Evolutionary conservation across 2,113 vertebrate genomes (phyloP).

Genomic region (Pagrus major): DNA sequence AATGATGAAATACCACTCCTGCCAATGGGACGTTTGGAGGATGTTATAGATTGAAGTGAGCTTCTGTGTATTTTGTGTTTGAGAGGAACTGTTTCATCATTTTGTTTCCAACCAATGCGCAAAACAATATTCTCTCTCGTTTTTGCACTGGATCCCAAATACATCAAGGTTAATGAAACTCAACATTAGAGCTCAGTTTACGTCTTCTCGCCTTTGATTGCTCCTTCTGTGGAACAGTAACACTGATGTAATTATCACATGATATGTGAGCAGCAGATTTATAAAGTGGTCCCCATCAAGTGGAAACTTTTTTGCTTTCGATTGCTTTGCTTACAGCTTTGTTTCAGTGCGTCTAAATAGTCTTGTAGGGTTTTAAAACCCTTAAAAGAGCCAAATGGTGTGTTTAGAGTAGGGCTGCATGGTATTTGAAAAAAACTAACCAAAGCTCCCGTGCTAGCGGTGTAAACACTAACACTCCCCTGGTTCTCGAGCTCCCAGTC

Average conservation of each 20-base stretch:
- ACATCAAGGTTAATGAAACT: background rate
- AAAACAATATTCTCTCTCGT: background rate
- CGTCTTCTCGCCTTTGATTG: background rate
- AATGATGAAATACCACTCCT: conserved; percentile 27
- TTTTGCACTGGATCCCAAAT: background rate
- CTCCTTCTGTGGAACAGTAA: background rate
- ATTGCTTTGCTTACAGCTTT: background rate
- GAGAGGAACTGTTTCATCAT: background rate
- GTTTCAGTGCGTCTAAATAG: background rate
- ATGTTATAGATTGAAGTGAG: conserved; percentile 13
- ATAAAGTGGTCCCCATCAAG: background rate
- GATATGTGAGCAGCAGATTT: background rate
- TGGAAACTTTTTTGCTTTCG: background rate
- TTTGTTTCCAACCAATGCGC: background rate
- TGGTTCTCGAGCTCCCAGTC: too few species aligned
- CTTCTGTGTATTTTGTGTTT: background rate
- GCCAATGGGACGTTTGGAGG: conserved; percentile 5
- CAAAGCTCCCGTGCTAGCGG: too few species aligned
- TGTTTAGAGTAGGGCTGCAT: too few species aligned
- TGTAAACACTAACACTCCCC: too few species aligned
- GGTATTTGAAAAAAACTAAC: too few species aligned
- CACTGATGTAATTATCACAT: background rate
- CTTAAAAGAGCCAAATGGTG: background rate
- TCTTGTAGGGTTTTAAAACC: background rate
- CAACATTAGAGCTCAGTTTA: background rate